Evolutionary conservation across 2,888 invertebrate species (phyloP), one percentile per base, ranked within the genome.

Genomic region (Aleiodes leptofemur): DNA sequence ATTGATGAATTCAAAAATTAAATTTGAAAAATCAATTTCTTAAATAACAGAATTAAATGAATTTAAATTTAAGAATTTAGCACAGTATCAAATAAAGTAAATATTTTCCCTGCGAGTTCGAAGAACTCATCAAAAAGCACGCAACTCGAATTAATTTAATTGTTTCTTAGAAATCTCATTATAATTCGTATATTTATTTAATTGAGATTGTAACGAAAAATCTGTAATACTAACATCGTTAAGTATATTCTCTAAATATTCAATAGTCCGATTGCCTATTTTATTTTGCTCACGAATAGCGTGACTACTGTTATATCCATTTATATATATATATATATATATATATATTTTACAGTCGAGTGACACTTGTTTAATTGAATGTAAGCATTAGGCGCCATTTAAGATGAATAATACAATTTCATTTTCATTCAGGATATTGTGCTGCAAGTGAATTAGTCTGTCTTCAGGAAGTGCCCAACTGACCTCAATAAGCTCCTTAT

Each of bases 361-460:
- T 57, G 57, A 57, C 57, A 57, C 57, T 57, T 57, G 57, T 59
- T 59, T n/a, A 59, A 34, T 34, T 59, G 59, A 13, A 34, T 14
- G 34, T 59, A 34, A 59, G 43, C 43, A n/a, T 31, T 59, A 34
- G 59, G 59, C 34, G 59, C 59, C 34, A 31, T 31, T 31, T 59
- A 34, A n/a, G 9, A 34, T n/a, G 14, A n/a, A 59, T 13, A 59
- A 59, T 59, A 59, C 5, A n/a, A 51, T 59, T 59, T 59, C 34
- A 34, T 59, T 59, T 59, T 59, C 59, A 59, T n/a, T 59, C 56
- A 8, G 4, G 11, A 56, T 56, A 56, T 14, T 16, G 56, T 29
- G 7, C 43, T 43, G 43, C 56, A 56, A 56, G 23, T 56, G 56
- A 16, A 56, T 56, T 59, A 8, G 59, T 38, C 59, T 38, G 59